These are phyloP conservation scores for Archips crataeganus DNA, from an alignment of 2,888 invertebrate species.

Conservation along the genomic window DNA sequence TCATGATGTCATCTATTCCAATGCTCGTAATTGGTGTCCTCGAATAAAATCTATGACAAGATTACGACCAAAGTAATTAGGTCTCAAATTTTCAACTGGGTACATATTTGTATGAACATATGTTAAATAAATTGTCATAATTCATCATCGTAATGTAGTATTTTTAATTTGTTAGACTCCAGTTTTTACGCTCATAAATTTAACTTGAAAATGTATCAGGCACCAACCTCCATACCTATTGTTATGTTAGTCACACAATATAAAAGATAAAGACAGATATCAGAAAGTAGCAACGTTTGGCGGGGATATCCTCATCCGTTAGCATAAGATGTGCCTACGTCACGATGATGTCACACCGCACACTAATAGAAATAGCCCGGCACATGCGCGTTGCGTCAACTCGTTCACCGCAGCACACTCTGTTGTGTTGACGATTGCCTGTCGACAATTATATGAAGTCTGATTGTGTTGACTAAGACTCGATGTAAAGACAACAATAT, in stretches of 20 bases:
- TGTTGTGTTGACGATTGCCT: slow-evolving; percentile 57
- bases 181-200: not conserved
- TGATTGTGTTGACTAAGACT: slow-evolving; percentile 15
- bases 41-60: slow-evolving; percentile 10
- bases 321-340: slow-evolving; percentile 71
- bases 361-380: slow-evolving; percentile 77
- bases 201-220: slow-evolving; percentile 23
- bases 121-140: not conserved
- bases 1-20: slow-evolving; percentile 24
- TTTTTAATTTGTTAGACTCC: not conserved
- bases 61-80: not conserved
- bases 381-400: slow-evolving; percentile 82
- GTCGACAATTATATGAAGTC: slow-evolving; percentile 46
- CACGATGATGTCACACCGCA: slow-evolving; percentile 81
- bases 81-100: not conserved
- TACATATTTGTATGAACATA: not conserved
- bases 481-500: not conserved
- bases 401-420: slow-evolving; percentile 62
- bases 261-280: slow-evolving; percentile 42
- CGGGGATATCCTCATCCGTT: slow-evolving; percentile 81
- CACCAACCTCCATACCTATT: slow-evolving; percentile 14
- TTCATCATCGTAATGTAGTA: no score
- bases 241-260: slow-evolving; percentile 32
- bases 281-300: slow-evolving; percentile 37
- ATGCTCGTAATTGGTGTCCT: slow-evolving; percentile 16